Base-by-base conservation (phyloP, 2,797 vertebrate genomes). In the Sternotherus odoratus region DNA sequence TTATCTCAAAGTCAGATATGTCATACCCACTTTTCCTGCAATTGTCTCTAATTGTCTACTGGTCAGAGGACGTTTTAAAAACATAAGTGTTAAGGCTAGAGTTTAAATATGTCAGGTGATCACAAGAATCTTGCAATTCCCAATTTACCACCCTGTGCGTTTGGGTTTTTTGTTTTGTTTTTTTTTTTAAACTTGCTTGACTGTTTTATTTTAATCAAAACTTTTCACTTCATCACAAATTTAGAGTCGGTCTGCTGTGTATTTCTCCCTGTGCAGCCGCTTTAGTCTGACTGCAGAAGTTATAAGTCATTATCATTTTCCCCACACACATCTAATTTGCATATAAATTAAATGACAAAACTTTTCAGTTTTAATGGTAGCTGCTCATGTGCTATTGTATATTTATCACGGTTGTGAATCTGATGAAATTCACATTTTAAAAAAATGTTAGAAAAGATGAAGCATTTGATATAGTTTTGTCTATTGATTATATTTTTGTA, bases 171-270 rank as follows among this genome's bases (percentile, higher is more conserved):
- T 13, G 30, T 1, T 19, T n/a, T 30, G n/a, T n/a, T n/a, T n/a
- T 60, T 30, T 12, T 30, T 60, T 60, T 66, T 63, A 5, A 77
- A 46, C 43, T 75, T 63, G 0, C 39, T 0, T 1, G 8, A 6
- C 48, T 43, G n/a, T 24, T 57, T 78, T 69, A 33, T 28, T 77
- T 69, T 85, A 81, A 78, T 0, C n/a, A 46, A 21, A 83, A 17
- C 49, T 83, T 92, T 50, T 75, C 84, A 57, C 2, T 36, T 2
- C 69, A 80, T 66, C 93, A 82, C 39, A 87, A 26, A 33, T 15
- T 10, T 26, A 75, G 24, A 57, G 3, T 86, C 89, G 19, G 85
- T 39, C 43, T 56, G 24, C 13, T 91, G 39, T 43, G 36, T 90
- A 66, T 86, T 13, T 19, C 30, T 83, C 12, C 13, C 60, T 5